Evolutionary conservation across 1,140 invertebrate species (phyloP).

Genomic region (Platyura marginata): DNA sequence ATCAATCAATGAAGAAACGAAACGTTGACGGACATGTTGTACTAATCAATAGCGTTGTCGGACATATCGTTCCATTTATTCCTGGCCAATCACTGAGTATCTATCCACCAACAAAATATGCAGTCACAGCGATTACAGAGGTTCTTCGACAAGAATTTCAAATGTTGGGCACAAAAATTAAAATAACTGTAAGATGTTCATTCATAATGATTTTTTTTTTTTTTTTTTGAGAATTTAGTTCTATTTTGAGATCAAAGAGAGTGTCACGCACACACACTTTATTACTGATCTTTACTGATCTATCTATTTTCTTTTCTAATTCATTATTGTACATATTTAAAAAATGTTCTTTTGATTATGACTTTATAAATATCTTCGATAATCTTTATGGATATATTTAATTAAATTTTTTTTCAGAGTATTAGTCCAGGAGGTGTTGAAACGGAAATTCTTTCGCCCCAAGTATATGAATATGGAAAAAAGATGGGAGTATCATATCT

Average conservation of each 20-base stretch:
- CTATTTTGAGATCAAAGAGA: too few species aligned
- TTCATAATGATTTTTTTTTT: background rate
- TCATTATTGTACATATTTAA: too few species aligned
- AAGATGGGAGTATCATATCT: slow-evolving; percentile 13
- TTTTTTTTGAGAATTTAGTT: background rate
- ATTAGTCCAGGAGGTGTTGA: slow-evolving; percentile 37
- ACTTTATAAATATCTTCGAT: too few species aligned
- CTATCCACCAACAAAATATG: slow-evolving; percentile 2
- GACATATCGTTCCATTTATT: slow-evolving; percentile 1
- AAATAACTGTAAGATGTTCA: slow-evolving; percentile 1
- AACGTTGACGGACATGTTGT: slow-evolving; percentile 1
- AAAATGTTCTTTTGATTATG: too few species aligned
- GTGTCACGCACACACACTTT: too few species aligned
- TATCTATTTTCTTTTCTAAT: too few species aligned
- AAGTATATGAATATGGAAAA: slow-evolving; percentile 7
- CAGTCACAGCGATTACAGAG: slow-evolving; percentile 1
- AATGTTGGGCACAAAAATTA: slow-evolving; percentile 1
- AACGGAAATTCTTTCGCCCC: slow-evolving; percentile 28
- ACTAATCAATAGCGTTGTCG: slow-evolving; percentile 2
- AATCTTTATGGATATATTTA: too few species aligned
- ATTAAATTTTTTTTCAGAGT: slow-evolving; percentile 27
- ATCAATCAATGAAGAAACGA: slow-evolving; percentile 14
- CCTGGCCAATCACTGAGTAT: background rate
- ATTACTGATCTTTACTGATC: too few species aligned
- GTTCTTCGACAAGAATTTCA: background rate